Evolutionary conservation across 2,113 vertebrate species (phyloP).

Genomic region (Tachysurus vachellii): DNA sequence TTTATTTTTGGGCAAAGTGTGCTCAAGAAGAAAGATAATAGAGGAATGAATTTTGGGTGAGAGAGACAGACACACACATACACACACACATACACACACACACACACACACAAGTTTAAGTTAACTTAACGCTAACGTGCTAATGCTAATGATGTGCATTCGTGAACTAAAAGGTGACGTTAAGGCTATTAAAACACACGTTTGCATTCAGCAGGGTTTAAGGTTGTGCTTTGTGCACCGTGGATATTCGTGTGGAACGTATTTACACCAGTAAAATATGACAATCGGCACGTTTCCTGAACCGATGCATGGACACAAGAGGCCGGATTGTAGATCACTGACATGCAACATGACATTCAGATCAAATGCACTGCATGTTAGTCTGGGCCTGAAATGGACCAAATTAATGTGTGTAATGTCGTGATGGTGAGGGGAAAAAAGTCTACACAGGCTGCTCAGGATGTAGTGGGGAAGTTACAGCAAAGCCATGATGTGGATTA

Average conservation of each 20-base stretch:
- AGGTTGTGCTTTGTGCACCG: not conserved
- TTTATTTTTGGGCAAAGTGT: not conserved
- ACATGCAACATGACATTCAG: constrained; percentile 9
- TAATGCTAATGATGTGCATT: not conserved
- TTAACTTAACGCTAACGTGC: not conserved
- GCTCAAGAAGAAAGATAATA: not conserved
- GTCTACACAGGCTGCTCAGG: not conserved
- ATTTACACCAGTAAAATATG: not conserved
- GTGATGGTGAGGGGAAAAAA: no score
- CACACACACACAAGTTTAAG: not conserved
- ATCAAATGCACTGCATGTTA: not conserved
- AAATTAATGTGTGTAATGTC: not conserved
- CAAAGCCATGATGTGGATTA: not conserved
- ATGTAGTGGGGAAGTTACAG: constrained; percentile 17
- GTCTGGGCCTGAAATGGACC: not conserved
- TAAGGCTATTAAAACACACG: not conserved
- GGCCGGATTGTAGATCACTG: not conserved
- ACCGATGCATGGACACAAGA: not conserved
- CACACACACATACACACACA: no score
- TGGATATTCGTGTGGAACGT: not conserved
- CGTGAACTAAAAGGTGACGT: not conserved
- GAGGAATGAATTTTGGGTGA: no score
- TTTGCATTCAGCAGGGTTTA: not conserved
- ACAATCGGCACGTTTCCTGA: not conserved
- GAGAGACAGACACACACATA: no score